Percentiles rank a stretch among this genome's conserved stretches.
Evolutionary conservation across 2,888 invertebrate genomes (phyloP).

Genomic region (Catocala nupta): DNA sequence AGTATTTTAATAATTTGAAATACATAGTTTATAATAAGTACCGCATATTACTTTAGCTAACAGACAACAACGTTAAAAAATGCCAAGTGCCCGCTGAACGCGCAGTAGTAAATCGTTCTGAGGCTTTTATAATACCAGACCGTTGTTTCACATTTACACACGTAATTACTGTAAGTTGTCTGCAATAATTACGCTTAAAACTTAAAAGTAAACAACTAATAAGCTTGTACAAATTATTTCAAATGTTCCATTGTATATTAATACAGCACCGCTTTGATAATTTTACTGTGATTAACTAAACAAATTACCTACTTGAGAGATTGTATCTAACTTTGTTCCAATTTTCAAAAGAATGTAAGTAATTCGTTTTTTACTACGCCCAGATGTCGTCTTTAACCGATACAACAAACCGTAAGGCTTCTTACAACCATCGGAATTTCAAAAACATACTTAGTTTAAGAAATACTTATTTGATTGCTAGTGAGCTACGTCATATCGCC

Average conservation of each 20-base stretch:
- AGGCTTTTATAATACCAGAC: constrained; percentile 12
- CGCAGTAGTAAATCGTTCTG: constrained; percentile 22
- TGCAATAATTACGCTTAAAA: constrained; percentile 2
- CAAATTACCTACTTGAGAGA: constrained; percentile 17
- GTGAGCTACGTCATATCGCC: background rate
- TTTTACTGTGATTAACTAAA: constrained; percentile 4
- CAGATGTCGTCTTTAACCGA: constrained; percentile 29
- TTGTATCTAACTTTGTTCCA: constrained; percentile 19
- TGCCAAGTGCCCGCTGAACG: constrained; percentile 23
- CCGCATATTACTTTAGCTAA: constrained; percentile 3
- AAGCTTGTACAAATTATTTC: background rate
- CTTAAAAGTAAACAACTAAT: background rate
- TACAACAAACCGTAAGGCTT: constrained; percentile 31
- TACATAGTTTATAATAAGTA: constrained; percentile 1
- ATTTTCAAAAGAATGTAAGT: constrained; percentile 16
- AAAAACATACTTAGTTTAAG: constrained; percentile 3
- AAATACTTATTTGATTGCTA: constrained; percentile 5
- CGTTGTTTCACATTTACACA: constrained; percentile 22
- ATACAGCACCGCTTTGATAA: background rate
- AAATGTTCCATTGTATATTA: background rate
- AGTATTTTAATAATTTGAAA: background rate
- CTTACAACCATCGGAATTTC: constrained; percentile 5
- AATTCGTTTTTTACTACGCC: constrained; percentile 24
- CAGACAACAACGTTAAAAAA: constrained; percentile 23
- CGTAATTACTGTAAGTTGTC: constrained; percentile 1